phyloP scores from a whole-genome alignment of 2,888 invertebrate genomes.

The Pammene fasciana region DNA sequence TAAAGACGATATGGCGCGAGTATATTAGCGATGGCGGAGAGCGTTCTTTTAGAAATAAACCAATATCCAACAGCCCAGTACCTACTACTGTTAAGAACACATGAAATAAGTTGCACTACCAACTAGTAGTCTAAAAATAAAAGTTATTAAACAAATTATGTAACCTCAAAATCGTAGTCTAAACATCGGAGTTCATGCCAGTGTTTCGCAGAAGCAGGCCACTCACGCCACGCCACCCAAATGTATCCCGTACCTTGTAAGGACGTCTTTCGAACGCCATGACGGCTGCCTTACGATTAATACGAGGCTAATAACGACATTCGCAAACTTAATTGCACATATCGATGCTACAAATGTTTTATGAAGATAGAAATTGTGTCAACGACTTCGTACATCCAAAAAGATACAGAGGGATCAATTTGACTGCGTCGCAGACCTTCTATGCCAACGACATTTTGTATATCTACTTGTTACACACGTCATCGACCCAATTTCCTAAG shows the following conservation, averaged over 20 bases:
- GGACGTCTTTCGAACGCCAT: constrained; percentile 17
- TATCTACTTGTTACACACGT: neutral
- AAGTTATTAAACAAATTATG: constrained; percentile 12
- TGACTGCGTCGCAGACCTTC: neutral
- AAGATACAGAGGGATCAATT: no score
- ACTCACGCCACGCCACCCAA: constrained; percentile 22
- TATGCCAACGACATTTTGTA: neutral
- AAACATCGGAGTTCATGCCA: constrained; percentile 33
- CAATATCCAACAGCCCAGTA: no score
- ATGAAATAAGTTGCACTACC: neutral
- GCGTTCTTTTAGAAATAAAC: no score
- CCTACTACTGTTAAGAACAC: neutral
- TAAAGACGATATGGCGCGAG: no score
- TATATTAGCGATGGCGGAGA: no score
- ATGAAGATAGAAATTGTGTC: neutral
- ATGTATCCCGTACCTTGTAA: constrained; percentile 32
- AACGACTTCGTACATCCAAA: neutral
- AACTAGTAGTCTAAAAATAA: constrained; percentile 10
- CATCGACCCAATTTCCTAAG: neutral
- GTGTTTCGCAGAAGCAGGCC: constrained; percentile 27
- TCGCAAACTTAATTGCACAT: constrained; percentile 1
- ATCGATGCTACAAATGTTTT: neutral
- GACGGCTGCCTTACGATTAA: constrained; percentile 19
- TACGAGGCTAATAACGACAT: constrained; percentile 2
- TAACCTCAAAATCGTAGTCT: constrained; percentile 37